Evolutionary conservation across 2,888 invertebrate species (phyloP).

Genomic region (Andrena bucephala): DNA sequence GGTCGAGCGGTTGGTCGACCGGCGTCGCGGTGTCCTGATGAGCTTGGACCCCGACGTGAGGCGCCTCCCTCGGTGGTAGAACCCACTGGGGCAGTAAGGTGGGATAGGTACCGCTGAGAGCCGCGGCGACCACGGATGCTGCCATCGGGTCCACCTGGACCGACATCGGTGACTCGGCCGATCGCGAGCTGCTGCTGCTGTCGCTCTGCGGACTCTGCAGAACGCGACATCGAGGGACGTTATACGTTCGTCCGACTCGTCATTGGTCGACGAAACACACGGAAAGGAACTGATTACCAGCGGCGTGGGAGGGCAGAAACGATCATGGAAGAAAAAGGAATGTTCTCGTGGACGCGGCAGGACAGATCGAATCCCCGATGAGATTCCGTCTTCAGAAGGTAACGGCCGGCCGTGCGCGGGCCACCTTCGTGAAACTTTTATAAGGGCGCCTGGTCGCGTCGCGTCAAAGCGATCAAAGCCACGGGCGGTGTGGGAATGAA

Average conservation of each 20-base stretch:
- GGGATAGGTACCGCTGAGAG: slow-evolving; percentile 87
- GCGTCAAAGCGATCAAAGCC: slow-evolving; percentile 71
- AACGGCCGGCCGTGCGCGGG: background rate
- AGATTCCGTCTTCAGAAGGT: slow-evolving; percentile 57
- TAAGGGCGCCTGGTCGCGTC: slow-evolving; percentile 32
- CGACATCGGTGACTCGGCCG: slow-evolving; percentile 85
- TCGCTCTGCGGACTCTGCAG: slow-evolving; percentile 84
- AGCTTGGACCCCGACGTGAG: slow-evolving; percentile 83
- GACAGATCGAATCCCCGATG: slow-evolving; percentile 65
- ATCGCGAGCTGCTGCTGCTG: slow-evolving; percentile 84
- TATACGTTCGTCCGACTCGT: slow-evolving; percentile 51
- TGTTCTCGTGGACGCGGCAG: slow-evolving; percentile 35
- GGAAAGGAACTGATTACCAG: slow-evolving; percentile 61
- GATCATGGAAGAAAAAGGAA: slow-evolving; percentile 53
- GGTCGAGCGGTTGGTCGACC: slow-evolving; percentile 93
- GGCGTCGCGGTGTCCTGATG: slow-evolving; percentile 82
- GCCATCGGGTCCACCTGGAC: slow-evolving; percentile 87
- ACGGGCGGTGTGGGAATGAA: slow-evolving; percentile 2
- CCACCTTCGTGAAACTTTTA: slow-evolving; percentile 68
- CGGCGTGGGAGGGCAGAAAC: slow-evolving; percentile 59
- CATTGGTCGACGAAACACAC: slow-evolving; percentile 57
- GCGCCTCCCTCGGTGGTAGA: slow-evolving; percentile 84
- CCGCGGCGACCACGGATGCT: slow-evolving; percentile 89
- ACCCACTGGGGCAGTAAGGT: slow-evolving; percentile 84
- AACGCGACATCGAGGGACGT: slow-evolving; percentile 51